A percentile compares a stretch with the other conserved stretches of the same genome.
phyloP scores from a whole-genome alignment of 2,113 vertebrate species.

The Rhynchopsitta pachyrhyncha region DNA sequence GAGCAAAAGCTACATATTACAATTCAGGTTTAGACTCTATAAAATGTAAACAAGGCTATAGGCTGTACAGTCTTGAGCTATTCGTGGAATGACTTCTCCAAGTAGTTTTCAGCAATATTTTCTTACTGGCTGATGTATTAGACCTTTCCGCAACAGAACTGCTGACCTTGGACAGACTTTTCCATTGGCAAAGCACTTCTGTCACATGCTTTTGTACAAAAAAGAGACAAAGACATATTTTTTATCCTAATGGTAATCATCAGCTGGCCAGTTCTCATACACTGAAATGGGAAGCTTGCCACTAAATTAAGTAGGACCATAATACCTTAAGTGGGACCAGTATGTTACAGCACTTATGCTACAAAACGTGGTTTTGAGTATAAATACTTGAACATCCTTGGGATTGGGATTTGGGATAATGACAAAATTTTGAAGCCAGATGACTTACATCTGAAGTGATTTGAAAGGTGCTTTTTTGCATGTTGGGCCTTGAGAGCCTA shows the following conservation, averaged over 20 bases:
- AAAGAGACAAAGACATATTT: conserved; percentile 13
- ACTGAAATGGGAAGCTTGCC: conserved; percentile 8
- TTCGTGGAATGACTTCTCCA: background rate
- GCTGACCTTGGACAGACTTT: background rate
- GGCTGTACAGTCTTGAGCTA: background rate
- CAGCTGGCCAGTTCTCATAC: background rate
- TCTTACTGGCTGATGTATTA: background rate
- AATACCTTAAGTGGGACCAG: conserved; percentile 3
- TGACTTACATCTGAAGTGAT: background rate
- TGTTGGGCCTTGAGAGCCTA: background rate
- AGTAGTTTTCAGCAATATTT: background rate
- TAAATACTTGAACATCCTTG: background rate
- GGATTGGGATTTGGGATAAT: background rate
- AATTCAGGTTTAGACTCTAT: background rate
- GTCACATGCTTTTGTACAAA: conserved; percentile 11
- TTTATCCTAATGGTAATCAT: background rate
- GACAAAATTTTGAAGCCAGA: background rate
- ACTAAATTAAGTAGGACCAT: background rate
- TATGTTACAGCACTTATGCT: background rate
- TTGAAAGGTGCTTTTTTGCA: background rate
- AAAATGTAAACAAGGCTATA: background rate
- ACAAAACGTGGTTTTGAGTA: background rate
- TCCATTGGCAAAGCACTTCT: conserved; percentile 3
- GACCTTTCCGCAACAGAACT: background rate
- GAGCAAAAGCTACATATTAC: background rate